Conservation (phyloP, 2,113 vertebrate genomes). For the Rhineura floridana region DNA sequence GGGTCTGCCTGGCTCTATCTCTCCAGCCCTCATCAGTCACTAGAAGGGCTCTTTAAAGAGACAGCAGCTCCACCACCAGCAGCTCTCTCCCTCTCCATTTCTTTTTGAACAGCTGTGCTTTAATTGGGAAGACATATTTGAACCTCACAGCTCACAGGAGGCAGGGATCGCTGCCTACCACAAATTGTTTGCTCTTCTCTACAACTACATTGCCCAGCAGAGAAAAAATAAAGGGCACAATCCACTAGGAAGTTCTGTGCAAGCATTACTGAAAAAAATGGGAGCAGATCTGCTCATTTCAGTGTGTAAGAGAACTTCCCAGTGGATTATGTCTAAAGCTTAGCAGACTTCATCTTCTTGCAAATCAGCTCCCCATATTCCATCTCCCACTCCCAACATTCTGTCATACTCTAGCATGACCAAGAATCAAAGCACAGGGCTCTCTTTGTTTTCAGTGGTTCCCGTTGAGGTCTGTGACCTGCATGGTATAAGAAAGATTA, state of each 20-base stretch:
- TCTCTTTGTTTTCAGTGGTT: neutral
- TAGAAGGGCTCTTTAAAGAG: slow-evolving; percentile 70
- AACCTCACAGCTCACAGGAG: slow-evolving; percentile 56
- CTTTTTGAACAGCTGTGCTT: slow-evolving; percentile 64
- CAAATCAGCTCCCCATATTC: neutral
- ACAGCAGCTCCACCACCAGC: slow-evolving; percentile 33
- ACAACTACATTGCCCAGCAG: slow-evolving; percentile 22
- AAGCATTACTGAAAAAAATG: neutral
- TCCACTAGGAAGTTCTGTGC: neutral
- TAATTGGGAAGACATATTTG: slow-evolving; percentile 68
- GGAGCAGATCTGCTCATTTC: neutral
- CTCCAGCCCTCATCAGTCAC: slow-evolving; percentile 67
- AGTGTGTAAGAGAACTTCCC: neutral
- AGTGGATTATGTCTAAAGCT: neutral
- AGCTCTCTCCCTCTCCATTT: slow-evolving; percentile 58
- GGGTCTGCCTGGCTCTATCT: slow-evolving; percentile 58
- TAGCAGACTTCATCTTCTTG: neutral
- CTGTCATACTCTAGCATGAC: neutral
- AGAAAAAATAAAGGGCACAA: neutral
- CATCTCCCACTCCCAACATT: neutral
- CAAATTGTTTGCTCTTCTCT: slow-evolving; percentile 23
- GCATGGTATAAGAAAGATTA: too few species aligned
- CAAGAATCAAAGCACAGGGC: neutral
- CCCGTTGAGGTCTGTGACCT: neutral
- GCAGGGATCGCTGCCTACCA: slow-evolving; percentile 48